phyloP scores from a whole-genome alignment of 2,797 vertebrate species.

The Remorina albescens region DNA sequence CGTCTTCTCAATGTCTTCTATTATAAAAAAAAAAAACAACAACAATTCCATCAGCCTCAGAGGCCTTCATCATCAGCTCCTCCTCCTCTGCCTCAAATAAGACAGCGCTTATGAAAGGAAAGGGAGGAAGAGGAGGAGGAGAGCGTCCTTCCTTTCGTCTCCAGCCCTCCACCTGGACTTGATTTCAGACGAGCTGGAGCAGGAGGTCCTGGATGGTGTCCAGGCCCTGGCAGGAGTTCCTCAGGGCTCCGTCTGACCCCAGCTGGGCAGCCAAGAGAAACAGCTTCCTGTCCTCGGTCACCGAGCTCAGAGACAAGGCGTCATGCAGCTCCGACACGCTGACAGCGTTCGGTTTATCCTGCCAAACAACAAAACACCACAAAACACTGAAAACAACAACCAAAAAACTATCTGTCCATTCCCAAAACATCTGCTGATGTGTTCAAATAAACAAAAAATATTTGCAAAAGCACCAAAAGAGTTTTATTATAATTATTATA shows the following conservation, averaged over 20 bases:
- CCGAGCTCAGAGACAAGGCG: constrained; percentile 84
- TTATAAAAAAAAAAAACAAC: neutral
- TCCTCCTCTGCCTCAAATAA: constrained; percentile 39
- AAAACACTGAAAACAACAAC: too few species aligned
- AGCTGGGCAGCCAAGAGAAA: constrained; percentile 88
- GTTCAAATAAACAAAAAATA: too few species aligned
- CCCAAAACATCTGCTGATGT: too few species aligned
- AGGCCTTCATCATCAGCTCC: constrained; percentile 12
- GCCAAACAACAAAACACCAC: neutral
- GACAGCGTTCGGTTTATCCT: constrained; percentile 88
- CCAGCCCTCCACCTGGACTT: neutral
- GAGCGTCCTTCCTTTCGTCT: constrained; percentile 23
- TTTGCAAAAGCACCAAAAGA: neutral
- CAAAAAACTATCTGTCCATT: too few species aligned
- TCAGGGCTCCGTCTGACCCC: constrained; percentile 69
- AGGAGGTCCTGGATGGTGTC: constrained; percentile 88
- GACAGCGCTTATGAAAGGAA: constrained; percentile 18
- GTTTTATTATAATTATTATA: too few species aligned
- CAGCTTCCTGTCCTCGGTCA: constrained; percentile 81
- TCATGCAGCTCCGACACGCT: constrained; percentile 83
- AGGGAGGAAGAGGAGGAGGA: constrained; percentile 17
- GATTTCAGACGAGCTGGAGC: constrained; percentile 84
- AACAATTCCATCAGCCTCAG: neutral
- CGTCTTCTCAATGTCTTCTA: constrained; percentile 14
- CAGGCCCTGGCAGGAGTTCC: constrained; percentile 77